Evolutionary conservation across 2,113 vertebrate species (phyloP).

Genomic region (Pachycephala philippinensis): DNA sequence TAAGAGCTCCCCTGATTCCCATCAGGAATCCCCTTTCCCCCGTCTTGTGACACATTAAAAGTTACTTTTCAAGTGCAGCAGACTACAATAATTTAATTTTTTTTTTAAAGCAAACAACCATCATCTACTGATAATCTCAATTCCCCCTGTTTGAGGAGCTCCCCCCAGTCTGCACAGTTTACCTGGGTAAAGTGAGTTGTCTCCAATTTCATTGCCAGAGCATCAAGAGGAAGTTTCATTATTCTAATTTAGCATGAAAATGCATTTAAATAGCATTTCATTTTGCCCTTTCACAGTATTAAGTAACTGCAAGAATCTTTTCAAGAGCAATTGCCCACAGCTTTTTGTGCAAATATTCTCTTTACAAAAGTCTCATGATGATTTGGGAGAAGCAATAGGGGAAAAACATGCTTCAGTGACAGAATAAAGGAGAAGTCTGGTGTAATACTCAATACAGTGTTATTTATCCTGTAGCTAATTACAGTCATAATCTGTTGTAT

Average conservation of each 20-base stretch:
- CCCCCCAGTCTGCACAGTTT: not conserved
- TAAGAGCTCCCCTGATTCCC: not conserved
- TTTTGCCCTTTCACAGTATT: conserved; percentile 54
- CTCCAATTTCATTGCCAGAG: conserved; percentile 1
- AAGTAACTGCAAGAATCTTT: conserved; percentile 21
- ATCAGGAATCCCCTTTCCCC: not conserved
- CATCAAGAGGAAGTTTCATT: not conserved
- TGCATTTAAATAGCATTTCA: conserved; percentile 65
- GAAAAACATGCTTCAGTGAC: not conserved
- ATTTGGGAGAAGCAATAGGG: conserved; percentile 3
- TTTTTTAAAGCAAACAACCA: not conserved
- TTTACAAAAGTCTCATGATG: conserved; percentile 13
- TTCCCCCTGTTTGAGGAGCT: not conserved
- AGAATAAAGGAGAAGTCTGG: conserved; percentile 31
- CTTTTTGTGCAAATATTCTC: conserved; percentile 35
- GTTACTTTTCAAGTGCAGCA: not conserved
- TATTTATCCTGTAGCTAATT: conserved; percentile 59
- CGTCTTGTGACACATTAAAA: not conserved
- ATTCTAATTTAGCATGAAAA: conserved; percentile 52
- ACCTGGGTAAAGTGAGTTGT: conserved; percentile 53
- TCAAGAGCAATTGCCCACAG: conserved; percentile 49
- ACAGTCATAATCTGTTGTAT: not conserved
- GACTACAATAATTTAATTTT: not conserved
- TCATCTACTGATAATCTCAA: not conserved
- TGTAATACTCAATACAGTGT: not conserved